A percentile compares a stretch with the other conserved stretches of the same genome.
These are phyloP conservation scores for Mola mola DNA, from an alignment of 2,113 vertebrate species.

Conservation along the genomic window DNA sequence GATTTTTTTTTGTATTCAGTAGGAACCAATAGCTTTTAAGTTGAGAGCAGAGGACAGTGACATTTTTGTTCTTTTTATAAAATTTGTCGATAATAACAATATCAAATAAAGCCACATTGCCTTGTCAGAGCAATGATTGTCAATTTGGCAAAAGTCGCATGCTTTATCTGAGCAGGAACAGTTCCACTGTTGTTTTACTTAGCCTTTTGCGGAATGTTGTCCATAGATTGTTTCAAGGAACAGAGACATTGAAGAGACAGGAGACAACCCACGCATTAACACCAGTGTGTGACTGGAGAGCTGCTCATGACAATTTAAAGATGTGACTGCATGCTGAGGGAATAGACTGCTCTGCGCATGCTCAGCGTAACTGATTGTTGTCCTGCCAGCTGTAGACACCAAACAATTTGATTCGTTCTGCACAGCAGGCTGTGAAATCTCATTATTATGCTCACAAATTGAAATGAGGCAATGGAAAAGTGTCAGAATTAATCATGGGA, in stretches of 20 bases:
- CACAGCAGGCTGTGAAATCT: constrained; percentile 34
- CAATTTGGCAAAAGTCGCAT: no score
- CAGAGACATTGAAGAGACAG: not conserved
- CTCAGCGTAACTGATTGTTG: constrained; percentile 18
- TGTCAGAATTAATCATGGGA: not conserved
- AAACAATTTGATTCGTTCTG: constrained; percentile 48
- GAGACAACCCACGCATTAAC: not conserved
- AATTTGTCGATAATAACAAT: not conserved
- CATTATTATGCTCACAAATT: constrained; percentile 15
- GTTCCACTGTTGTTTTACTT: not conserved
- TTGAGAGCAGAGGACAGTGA: no score
- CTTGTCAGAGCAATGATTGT: no score
- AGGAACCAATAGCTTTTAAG: no score
- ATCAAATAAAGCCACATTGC: no score
- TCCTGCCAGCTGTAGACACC: constrained; percentile 32
- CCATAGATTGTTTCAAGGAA: not conserved
- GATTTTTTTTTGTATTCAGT: no score
- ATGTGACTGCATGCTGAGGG: constrained; percentile 22
- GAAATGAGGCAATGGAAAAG: constrained; percentile 4
- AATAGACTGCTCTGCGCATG: constrained; percentile 16
- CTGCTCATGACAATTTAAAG: not conserved
- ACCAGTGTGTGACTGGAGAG: not conserved
- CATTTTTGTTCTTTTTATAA: not conserved
- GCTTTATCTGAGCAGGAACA: not conserved
- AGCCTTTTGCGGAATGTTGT: not conserved